Evolutionary conservation across 2,797 vertebrate genomes (phyloP).

Genomic region (Phataginus tetradactyla): DNA sequence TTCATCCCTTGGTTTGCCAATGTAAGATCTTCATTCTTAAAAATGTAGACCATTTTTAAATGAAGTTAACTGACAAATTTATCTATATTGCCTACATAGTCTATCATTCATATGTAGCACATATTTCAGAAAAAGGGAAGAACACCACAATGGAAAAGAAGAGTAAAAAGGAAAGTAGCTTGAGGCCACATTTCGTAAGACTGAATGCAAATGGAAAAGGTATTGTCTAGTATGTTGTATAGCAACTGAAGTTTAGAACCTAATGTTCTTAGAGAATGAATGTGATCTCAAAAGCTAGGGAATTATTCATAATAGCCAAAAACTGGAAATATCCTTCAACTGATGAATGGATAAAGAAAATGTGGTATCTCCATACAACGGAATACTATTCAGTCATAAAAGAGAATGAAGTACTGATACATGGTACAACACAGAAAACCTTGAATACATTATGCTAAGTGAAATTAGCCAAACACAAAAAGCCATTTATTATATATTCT

Average conservation of each 20-base stretch:
- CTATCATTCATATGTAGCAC: background rate
- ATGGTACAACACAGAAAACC: background rate
- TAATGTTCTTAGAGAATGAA: background rate
- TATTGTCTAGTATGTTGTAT: background rate
- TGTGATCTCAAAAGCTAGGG: background rate
- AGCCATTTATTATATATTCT: background rate
- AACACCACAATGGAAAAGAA: background rate
- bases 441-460: background rate
- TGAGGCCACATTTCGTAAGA: background rate
- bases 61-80: background rate
- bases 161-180: background rate
- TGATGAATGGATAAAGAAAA: background rate
- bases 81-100: background rate
- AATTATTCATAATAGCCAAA: background rate
- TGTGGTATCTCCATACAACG: background rate
- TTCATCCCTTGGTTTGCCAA: background rate
- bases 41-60: background rate
- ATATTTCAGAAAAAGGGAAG: conserved; percentile 1
- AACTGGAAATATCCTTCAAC: background rate
- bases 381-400: background rate
- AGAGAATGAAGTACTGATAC: background rate
- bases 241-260: background rate
- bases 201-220: background rate
- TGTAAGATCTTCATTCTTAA: background rate
- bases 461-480: background rate